These are phyloP conservation scores for Sarotherodon lohbergeri DNA, from an alignment of 2,113 vertebrate genomes.

Conservation along the genomic window DNA sequence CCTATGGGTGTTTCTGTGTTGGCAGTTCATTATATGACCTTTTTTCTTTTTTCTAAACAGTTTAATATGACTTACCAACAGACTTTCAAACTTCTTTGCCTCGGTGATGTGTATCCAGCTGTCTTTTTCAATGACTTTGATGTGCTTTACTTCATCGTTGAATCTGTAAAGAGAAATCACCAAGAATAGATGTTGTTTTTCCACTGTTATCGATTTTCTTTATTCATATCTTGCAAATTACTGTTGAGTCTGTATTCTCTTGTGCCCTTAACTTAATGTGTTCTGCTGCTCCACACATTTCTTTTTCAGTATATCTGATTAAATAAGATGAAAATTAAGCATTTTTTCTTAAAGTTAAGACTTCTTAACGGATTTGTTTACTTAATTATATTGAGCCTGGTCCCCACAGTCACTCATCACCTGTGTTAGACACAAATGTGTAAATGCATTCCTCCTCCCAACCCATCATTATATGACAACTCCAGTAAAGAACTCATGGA, in stretches of 20 bases:
- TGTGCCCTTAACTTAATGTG: not conserved
- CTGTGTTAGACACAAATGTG: slow-evolving; percentile 3
- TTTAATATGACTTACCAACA: slow-evolving; percentile 76
- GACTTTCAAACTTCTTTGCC: slow-evolving; percentile 96
- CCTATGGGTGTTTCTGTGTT: not conserved
- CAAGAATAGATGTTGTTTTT: not conserved
- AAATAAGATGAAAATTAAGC: not conserved
- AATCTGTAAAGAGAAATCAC: slow-evolving; percentile 73
- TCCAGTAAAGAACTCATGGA: not conserved
- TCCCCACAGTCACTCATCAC: not conserved
- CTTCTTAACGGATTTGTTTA: not conserved
- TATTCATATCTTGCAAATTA: not conserved
- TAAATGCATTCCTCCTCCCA: not conserved
- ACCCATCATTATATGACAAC: not conserved
- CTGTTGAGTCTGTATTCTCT: not conserved
- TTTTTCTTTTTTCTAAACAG: not conserved
- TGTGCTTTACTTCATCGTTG: slow-evolving; percentile 97
- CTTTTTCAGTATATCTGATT: not conserved
- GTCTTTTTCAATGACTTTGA: slow-evolving; percentile 97
- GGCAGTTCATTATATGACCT: not conserved
- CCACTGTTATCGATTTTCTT: not conserved
- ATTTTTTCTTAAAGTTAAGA: not conserved
- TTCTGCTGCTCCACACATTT: not conserved
- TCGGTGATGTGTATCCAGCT: slow-evolving; percentile 98
- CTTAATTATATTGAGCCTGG: not conserved